A percentile compares a stretch with the other conserved stretches of the same genome.
Conservation (phyloP, 2,113 vertebrate genomes). For the Aptenodytes patagonicus region DNA sequence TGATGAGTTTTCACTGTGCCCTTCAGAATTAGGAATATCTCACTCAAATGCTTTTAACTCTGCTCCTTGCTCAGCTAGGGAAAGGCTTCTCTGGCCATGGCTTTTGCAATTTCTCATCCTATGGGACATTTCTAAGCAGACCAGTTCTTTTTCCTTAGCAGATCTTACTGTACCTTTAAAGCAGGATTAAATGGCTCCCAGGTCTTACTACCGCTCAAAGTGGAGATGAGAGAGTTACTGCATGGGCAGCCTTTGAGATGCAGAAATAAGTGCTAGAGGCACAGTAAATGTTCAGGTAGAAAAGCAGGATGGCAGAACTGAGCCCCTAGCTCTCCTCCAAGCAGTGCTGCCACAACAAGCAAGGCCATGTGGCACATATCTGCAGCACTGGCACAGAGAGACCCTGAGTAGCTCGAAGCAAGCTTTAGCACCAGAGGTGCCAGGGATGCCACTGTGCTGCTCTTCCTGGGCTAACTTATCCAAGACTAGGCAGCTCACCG, state of each 20-base stretch:
- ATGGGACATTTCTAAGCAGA: not conserved
- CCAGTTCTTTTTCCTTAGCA: not conserved
- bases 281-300: not conserved
- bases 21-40: not conserved
- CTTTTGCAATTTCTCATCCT: not conserved
- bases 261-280: not conserved
- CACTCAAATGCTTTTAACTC: not conserved
- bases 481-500: not conserved
- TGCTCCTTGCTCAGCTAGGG: not conserved
- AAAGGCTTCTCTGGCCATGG: not conserved
- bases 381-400: not conserved
- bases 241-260: not conserved
- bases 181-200: not conserved
- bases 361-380: accelerated
- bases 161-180: not conserved
- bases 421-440: not conserved
- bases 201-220: not conserved
- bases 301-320: not conserved
- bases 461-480: not conserved
- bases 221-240: not conserved
- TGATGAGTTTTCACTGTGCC: not conserved
- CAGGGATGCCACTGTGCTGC: not conserved
- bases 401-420: accelerated
- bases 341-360: not conserved
- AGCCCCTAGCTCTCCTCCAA: not conserved